Conservation (phyloP, 2,113 vertebrate species). For the Pachypanchax playfairii region DNA sequence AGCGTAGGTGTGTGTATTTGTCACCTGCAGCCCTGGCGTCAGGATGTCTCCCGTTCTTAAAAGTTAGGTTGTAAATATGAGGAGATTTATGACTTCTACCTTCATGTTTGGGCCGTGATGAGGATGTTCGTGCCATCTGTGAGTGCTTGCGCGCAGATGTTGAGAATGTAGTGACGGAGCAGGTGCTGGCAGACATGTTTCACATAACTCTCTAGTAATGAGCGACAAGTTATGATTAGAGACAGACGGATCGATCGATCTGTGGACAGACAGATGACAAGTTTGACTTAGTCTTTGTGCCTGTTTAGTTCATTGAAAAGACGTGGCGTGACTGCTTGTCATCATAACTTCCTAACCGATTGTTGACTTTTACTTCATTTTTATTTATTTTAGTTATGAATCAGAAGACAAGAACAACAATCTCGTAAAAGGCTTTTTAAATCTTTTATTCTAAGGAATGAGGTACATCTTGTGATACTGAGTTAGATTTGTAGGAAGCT, state of each 20-base stretch:
- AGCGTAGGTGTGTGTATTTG: slow-evolving; percentile 60
- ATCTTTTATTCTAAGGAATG: neutral
- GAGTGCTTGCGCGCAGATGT: slow-evolving; percentile 14
- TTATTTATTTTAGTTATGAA: neutral
- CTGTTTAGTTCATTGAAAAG: slow-evolving; percentile 24
- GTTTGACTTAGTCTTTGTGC: slow-evolving; percentile 12
- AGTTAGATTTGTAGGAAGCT: slow-evolving; percentile 1
- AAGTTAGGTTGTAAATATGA: slow-evolving; percentile 66
- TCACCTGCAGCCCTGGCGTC: slow-evolving; percentile 69
- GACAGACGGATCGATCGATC: slow-evolving; percentile 14
- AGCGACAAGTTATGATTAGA: slow-evolving; percentile 18
- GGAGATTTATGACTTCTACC: slow-evolving; percentile 70
- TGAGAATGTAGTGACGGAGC: slow-evolving; percentile 30
- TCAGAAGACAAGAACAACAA: neutral
- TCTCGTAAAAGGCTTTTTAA: neutral
- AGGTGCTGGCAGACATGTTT: slow-evolving; percentile 37
- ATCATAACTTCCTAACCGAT: neutral
- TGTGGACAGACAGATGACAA: slow-evolving; percentile 16
- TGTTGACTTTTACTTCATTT: neutral
- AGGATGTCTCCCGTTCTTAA: slow-evolving; percentile 72
- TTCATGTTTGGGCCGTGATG: slow-evolving; percentile 67
- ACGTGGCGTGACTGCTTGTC: slow-evolving; percentile 26
- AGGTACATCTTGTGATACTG: slow-evolving; percentile 4
- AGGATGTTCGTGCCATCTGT: slow-evolving; percentile 42
- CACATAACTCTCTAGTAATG: slow-evolving; percentile 25